These are phyloP conservation scores for Drosophila pseudotakahashii DNA, from an alignment of 2,888 invertebrate species.

Conservation along the genomic window DNA sequence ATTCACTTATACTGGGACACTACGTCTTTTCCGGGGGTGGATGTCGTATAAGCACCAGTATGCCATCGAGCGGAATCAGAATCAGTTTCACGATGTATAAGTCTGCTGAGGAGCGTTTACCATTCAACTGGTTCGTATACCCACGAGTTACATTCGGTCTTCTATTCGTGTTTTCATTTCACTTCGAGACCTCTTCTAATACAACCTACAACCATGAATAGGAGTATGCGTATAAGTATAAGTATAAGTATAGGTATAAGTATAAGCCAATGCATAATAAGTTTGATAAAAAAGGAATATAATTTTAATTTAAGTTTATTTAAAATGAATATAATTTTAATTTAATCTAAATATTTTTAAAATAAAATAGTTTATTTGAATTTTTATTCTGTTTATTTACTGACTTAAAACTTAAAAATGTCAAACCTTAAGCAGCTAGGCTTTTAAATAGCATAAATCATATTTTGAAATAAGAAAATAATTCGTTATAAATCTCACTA, in stretches of 20 bases:
- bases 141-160: neutral
- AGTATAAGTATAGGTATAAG: neutral
- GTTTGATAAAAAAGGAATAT: too few species aligned
- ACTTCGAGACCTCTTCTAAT: neutral
- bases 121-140: constrained; percentile 1
- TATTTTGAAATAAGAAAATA: too few species aligned
- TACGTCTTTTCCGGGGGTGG: constrained; percentile 10
- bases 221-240: neutral
- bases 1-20: constrained; percentile 21
- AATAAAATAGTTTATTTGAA: too few species aligned
- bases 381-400: too few species aligned
- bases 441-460: too few species aligned
- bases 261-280: neutral
- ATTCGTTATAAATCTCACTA: too few species aligned
- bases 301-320: too few species aligned
- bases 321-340: too few species aligned
- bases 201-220: neutral
- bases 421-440: too few species aligned
- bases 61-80: neutral
- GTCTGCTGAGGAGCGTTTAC: neutral
- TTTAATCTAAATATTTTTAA: too few species aligned
- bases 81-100: neutral
- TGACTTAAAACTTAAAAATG: too few species aligned
- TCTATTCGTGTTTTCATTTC: neutral
- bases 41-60: neutral